Percentiles rank a stretch among this genome's conserved stretches.
phyloP scores from a whole-genome alignment of 2,797 vertebrate genomes.

The Ambastaia sidthimunki region DNA sequence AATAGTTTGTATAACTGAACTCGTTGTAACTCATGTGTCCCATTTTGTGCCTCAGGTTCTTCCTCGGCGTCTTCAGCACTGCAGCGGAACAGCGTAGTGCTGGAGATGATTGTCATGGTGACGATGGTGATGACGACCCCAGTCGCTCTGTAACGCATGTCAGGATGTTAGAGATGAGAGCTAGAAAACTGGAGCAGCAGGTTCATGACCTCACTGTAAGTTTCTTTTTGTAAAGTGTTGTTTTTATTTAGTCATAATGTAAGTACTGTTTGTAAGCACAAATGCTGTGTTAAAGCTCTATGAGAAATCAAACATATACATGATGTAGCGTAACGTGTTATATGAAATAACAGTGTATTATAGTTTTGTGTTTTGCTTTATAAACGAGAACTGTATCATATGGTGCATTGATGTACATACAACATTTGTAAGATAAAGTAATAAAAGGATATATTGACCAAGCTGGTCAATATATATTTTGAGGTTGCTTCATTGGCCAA shows the following conservation, averaged over 20 bases:
- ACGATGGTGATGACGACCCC: constrained; percentile 75
- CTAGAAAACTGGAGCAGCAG: constrained; percentile 82
- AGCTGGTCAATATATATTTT: no score
- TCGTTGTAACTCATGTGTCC: no score
- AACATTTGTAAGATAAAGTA: background rate
- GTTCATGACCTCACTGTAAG: constrained; percentile 83
- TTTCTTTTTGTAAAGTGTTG: constrained; percentile 18
- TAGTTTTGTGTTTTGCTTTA: no score
- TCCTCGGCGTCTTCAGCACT: constrained; percentile 73
- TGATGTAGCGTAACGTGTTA: no score
- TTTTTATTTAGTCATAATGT: no score
- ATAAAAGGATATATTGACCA: background rate
- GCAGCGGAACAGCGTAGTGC: constrained; percentile 80
- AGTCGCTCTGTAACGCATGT: constrained; percentile 69
- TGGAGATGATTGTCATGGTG: constrained; percentile 78
- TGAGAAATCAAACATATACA: background rate
- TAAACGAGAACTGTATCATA: background rate
- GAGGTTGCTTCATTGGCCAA: no score
- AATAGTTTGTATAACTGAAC: no score
- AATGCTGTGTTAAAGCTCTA: background rate
- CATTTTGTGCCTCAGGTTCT: constrained; percentile 61
- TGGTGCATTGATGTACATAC: background rate
- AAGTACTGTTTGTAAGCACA: no score
- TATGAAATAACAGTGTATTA: no score
- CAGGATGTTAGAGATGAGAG: constrained; percentile 75